Base-by-base conservation (phyloP, 2,888 invertebrate genomes). In the Camponotus fellah region DNA sequence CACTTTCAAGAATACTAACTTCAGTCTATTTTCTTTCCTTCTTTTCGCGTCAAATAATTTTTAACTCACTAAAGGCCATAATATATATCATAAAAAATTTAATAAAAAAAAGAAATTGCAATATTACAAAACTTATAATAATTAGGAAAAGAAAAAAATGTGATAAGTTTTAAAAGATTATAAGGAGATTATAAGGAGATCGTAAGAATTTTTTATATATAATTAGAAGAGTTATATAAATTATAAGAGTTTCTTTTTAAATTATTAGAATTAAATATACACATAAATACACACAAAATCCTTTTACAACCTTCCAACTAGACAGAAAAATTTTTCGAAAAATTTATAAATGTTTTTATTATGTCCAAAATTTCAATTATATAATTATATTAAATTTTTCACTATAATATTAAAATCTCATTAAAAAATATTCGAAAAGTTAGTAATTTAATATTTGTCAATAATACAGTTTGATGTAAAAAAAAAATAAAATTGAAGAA, bases 1-100 rank as follows among this genome's bases (percentile, higher is more conserved):
- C 81, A 82, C 85, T 85, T 86, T 83, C 85, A 87, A 60, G 82
- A 90, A 86, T 85, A 89, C 85, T 86, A 85, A 87, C 85, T 81
- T 88, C 90, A 87, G 88, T 89, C 84, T 87, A 85, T 86, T 64
- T 46, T 58, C 17, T 66, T 75, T 58, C 66, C 74, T 32, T 60
- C 37, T 60, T 72, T 85, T 77, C 53, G 40, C n/a, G 58, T 79
- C 49, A 17, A 26, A 66, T 64, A 46, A 65, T 43, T 82, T 77
- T 82, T 76, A 68, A 69, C 75, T 62, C 72, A 62, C 17, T 53
- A 81, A 64, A 74, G 49, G 64, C 74, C 53, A 64, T 26, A 1
- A 53, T 75, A 32, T 75, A 32, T 21, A 64, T 62, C 21, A 64
- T 37, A 75, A 64, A 62, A 3, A 56, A 40, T 77, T 26, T 68